Base-by-base conservation (phyloP, 2,888 invertebrate species). In the Lithophane ornitopus region DNA sequence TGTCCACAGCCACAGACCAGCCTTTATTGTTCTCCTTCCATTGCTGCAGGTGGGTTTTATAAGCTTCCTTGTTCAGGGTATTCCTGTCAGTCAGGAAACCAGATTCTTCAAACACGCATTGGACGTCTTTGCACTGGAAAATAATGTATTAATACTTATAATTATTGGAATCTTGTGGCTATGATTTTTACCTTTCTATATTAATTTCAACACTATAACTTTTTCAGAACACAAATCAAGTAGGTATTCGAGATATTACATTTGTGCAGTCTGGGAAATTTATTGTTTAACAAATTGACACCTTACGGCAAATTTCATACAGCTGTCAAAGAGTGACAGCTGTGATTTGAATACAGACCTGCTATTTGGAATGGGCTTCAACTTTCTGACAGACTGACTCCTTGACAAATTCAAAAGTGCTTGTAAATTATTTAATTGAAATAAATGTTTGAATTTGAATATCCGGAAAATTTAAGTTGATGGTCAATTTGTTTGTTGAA, bases 81-180 rank as follows among this genome's bases (percentile, higher is more conserved):
- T 90, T 90, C 41, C 88, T 92, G 84, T 95, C 93, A 0, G 80
- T 85, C 0, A 96, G 88, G 81, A 96, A 96, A 0, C 96, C 95
- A 7, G 95, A 96, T 76, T 94, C 94, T 79, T 96, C 94, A 80
- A 96, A 96, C 1, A 94, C 90, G 74, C 96, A 96, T 89, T 96
- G 94, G 1, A 96, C 90, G 70, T 96, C 96, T 61, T 94, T 92
- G 86, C 96, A 96, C 96, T 96, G 90, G 19, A 91, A 90, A 70
- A 34, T n/a, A 26, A 9, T 34, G 34, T 16, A 16, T 34, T 67
- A 1, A 3, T 3, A n/a, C n/a, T 16, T 16, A 58, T 3, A 4
- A 1, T 54, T 11, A n/a, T n/a, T 54, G n/a, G 54, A 54, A 11
- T 14, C 16, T 46, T 16, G 4, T 54, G n/a, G 54, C 54, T 26